phyloP scores from a whole-genome alignment of 64 coral and sea anemone species.

The Actinia equina region DNA sequence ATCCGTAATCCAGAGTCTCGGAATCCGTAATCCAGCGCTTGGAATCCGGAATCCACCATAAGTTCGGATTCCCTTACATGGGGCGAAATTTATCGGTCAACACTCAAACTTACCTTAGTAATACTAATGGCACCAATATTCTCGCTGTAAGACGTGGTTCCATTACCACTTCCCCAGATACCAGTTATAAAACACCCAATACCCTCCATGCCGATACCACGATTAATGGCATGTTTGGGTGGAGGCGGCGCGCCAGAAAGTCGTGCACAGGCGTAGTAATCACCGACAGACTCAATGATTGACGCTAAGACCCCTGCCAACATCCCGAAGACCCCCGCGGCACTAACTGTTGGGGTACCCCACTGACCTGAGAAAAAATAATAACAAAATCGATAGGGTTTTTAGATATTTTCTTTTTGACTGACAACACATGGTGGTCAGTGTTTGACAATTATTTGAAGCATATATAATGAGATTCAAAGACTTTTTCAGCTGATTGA shows the following conservation, averaged over 20 bases:
- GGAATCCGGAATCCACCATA: too few relatives aligned
- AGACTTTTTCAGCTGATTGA: too few relatives aligned
- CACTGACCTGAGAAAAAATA: slow-evolving; percentile 46
- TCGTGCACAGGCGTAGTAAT: slow-evolving; percentile 54
- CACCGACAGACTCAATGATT: slow-evolving; percentile 49
- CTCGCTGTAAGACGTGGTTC: slow-evolving; percentile 39
- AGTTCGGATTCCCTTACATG: too few relatives aligned
- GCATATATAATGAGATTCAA: too few relatives aligned
- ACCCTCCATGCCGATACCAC: slow-evolving; percentile 32
- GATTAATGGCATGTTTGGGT: slow-evolving; percentile 51
- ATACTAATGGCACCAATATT: slow-evolving; percentile 54
- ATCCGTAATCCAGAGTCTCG: too few relatives aligned
- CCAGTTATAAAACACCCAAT: slow-evolving; percentile 33
- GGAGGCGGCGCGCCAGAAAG: slow-evolving; percentile 40
- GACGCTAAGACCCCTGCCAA: slow-evolving; percentile 41
- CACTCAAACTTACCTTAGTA: slow-evolving; percentile 25
- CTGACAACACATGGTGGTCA: too few relatives aligned
- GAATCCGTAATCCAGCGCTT: too few relatives aligned
- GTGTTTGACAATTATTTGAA: too few relatives aligned
- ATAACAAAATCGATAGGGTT: not conserved
- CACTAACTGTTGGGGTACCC: slow-evolving; percentile 48
- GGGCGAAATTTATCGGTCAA: too few relatives aligned
- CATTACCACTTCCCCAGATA: slow-evolving; percentile 32
- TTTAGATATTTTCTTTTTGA: too few relatives aligned
- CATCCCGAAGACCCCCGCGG: slow-evolving; percentile 48